Percentiles rank a stretch among this genome's conserved stretches.
These are phyloP conservation scores for Drosophila watanabei DNA, from an alignment of 1,140 invertebrate species.

Conservation along the genomic window DNA sequence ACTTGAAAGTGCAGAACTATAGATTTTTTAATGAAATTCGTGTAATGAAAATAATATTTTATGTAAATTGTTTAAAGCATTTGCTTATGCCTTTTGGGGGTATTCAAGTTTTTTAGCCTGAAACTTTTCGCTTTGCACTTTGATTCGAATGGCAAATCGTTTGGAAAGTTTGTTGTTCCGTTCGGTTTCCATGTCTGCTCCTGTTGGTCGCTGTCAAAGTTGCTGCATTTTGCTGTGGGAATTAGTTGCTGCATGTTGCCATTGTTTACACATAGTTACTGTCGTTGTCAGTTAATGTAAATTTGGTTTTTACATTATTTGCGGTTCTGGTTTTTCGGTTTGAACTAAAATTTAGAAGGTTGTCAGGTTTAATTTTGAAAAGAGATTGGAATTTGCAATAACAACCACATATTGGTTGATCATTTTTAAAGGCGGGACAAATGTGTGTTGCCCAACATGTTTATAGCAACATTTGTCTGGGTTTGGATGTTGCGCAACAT, in stretches of 20 bases:
- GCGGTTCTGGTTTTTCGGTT: conserved; percentile 15
- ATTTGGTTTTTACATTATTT: conserved; percentile 41
- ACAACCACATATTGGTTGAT: background rate
- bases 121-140: conserved; percentile 29
- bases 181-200: conserved; percentile 31
- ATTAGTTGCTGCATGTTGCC: conserved; percentile 36
- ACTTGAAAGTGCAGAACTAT: background rate
- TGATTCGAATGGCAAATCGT: conserved; percentile 33
- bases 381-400: background rate
- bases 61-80: background rate
- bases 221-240: conserved; percentile 27
- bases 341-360: conserved; percentile 1
- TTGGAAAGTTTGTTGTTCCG: conserved; percentile 36
- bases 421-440: background rate
- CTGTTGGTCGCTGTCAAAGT: conserved; percentile 47
- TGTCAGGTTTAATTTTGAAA: background rate
- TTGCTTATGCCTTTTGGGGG: background rate
- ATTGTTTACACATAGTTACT: conserved; percentile 52
- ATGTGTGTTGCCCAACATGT: background rate
- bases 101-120: conserved; percentile 12
- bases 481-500: background rate
- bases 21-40: background rate
- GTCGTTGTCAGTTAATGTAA: conserved; percentile 53
- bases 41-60: background rate
- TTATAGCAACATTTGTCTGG: background rate